These are phyloP conservation scores for Corythoichthys intestinalis DNA, from an alignment of 2,113 vertebrate genomes.

Conservation along the genomic window DNA sequence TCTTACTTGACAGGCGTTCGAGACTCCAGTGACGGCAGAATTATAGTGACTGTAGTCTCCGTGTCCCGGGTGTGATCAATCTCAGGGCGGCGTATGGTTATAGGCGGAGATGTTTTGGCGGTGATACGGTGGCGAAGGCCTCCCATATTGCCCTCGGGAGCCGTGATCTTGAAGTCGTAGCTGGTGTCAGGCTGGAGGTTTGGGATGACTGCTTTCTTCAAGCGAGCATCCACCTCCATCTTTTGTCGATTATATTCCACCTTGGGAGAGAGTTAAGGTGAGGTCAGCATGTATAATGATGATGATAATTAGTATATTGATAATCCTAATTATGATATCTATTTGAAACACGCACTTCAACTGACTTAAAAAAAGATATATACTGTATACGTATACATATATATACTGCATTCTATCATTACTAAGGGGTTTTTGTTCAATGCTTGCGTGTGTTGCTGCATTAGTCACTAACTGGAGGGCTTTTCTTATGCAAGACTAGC, in stretches of 20 bases:
- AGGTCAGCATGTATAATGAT: background rate
- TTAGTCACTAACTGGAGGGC: background rate
- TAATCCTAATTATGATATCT: background rate
- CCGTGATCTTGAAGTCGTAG: conserved; percentile 92
- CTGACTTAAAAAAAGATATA: background rate
- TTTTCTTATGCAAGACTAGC: background rate
- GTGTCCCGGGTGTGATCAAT: conserved; percentile 82
- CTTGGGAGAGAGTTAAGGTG: conserved; percentile 55
- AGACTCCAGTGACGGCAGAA: conserved; percentile 82
- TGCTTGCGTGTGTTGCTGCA: background rate
- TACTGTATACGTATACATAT: no score
- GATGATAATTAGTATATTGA: background rate
- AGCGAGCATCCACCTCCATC: conserved; percentile 86
- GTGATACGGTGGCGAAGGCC: conserved; percentile 91
- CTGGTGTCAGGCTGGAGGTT: conserved; percentile 87
- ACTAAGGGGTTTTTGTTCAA: background rate
- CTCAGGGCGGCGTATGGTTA: conserved; percentile 82
- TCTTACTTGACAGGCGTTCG: conserved; percentile 83
- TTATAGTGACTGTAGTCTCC: conserved; percentile 84
- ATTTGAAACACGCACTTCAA: background rate
- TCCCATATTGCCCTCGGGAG: conserved; percentile 87
- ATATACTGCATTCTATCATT: background rate
- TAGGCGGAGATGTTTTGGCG: conserved; percentile 86
- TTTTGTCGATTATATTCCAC: conserved; percentile 90
- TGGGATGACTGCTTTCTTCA: conserved; percentile 90